Conservation (phyloP, 2,888 invertebrate species). For the Lithodes maja region DNA sequence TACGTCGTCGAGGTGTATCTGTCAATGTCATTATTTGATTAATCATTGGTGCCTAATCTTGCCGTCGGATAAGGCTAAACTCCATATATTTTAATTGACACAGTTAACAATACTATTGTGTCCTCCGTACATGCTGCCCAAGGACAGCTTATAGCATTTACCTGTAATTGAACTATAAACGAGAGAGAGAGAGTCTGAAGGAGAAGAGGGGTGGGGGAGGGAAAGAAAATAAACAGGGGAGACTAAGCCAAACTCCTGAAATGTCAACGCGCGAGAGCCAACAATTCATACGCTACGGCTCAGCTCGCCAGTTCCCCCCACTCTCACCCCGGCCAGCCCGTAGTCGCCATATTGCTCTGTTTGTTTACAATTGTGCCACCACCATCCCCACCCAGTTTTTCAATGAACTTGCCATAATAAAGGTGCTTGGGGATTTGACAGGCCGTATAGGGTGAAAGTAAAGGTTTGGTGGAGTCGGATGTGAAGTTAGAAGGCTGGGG, state of each 20-base stretch:
- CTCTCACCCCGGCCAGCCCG: constrained; percentile 27
- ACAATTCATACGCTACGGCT: constrained; percentile 23
- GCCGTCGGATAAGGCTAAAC: no score
- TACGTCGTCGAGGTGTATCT: no score
- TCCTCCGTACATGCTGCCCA: no score
- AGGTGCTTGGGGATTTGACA: neutral
- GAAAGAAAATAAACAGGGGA: neutral
- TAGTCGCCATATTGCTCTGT: constrained; percentile 55
- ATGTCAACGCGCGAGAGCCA: neutral
- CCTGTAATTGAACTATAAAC: neutral
- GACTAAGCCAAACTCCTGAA: no score
- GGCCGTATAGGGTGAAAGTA: neutral
- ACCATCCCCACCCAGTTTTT: constrained; percentile 18
- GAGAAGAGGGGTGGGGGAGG: neutral
- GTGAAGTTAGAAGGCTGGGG: neutral
- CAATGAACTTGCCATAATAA: constrained; percentile 40
- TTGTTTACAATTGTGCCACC: constrained; percentile 44
- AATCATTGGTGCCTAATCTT: no score
- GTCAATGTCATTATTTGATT: no score
- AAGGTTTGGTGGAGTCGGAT: neutral
- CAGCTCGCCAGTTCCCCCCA: neutral
- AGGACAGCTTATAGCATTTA: no score
- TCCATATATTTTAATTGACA: no score
- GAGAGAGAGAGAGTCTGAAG: neutral
- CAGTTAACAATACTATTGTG: no score